Evolutionary conservation across 2,113 vertebrate species (phyloP).

Genomic region (Riparia riparia): DNA sequence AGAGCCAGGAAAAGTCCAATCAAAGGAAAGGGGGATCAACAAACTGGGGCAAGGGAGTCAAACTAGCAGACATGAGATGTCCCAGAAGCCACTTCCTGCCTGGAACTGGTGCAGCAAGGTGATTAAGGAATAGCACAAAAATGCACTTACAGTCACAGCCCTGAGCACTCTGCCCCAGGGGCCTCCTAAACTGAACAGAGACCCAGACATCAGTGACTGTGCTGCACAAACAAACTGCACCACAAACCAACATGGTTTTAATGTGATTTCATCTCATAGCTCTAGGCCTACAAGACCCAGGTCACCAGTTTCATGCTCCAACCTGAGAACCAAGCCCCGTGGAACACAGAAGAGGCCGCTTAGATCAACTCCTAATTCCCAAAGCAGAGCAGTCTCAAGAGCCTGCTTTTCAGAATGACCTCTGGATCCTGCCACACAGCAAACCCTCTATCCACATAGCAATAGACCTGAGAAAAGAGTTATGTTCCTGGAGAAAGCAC

Average conservation of each 20-base stretch:
- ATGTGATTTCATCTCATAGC: background rate
- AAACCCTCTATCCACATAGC: background rate
- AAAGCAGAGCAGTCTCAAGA: fast-evolving
- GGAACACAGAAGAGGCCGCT: background rate
- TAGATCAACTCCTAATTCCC: background rate
- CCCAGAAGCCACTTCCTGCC: background rate
- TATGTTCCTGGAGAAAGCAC: background rate
- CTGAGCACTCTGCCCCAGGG: background rate
- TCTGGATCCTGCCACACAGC: background rate
- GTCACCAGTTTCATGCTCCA: background rate
- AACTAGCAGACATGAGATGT: background rate
- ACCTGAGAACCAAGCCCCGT: background rate
- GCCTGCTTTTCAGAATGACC: background rate
- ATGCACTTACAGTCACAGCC: background rate
- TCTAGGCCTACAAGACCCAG: background rate
- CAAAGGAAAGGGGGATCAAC: background rate
- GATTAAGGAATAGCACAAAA: background rate
- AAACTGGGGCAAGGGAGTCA: background rate
- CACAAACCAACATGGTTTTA: background rate
- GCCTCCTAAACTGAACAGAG: background rate
- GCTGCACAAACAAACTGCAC: background rate
- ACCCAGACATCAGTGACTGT: background rate
- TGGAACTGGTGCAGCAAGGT: background rate
- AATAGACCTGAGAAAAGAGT: background rate
- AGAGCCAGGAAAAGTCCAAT: background rate